phyloP scores from a whole-genome alignment of 2,797 vertebrate species.

The Naso thynnoides region DNA sequence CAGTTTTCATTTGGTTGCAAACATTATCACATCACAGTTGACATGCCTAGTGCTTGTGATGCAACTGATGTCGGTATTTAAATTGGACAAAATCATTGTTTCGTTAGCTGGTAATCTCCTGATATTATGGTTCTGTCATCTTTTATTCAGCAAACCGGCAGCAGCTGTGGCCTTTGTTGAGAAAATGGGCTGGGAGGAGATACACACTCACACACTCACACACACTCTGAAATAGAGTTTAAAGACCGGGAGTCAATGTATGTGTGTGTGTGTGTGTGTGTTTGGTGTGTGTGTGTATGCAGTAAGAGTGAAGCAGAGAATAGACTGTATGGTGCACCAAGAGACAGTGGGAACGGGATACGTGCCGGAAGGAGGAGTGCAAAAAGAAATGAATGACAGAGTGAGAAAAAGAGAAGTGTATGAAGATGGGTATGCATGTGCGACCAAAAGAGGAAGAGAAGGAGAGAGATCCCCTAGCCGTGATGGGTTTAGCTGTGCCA shows the following conservation, averaged over 20 bases:
- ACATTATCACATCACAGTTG: constrained; percentile 68
- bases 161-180: constrained; percentile 79
- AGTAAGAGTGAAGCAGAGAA: constrained; percentile 6
- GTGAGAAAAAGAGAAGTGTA: constrained; percentile 56
- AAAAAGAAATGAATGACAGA: constrained; percentile 52
- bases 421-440: constrained; percentile 49
- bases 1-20: constrained; percentile 61
- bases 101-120: constrained; percentile 76
- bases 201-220: constrained; percentile 14
- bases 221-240: constrained; percentile 24
- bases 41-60: constrained; percentile 64
- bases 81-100: constrained; percentile 78
- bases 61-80: constrained; percentile 63
- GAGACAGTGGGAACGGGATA: constrained; percentile 26
- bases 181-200: constrained; percentile 61
- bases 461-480: constrained; percentile 45
- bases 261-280: constrained; percentile 7
- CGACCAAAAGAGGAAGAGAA: constrained; percentile 34
- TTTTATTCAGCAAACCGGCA: constrained; percentile 77
- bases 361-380: constrained; percentile 28
- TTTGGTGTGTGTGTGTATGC: constrained; percentile 5
- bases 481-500: constrained; percentile 68
- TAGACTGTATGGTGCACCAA: constrained; percentile 12
- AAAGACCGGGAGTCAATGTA: constrained; percentile 27
- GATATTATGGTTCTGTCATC: constrained; percentile 76